Evolutionary conservation across 1,140 invertebrate species (phyloP).

Genomic region (Drosophila varians): DNA sequence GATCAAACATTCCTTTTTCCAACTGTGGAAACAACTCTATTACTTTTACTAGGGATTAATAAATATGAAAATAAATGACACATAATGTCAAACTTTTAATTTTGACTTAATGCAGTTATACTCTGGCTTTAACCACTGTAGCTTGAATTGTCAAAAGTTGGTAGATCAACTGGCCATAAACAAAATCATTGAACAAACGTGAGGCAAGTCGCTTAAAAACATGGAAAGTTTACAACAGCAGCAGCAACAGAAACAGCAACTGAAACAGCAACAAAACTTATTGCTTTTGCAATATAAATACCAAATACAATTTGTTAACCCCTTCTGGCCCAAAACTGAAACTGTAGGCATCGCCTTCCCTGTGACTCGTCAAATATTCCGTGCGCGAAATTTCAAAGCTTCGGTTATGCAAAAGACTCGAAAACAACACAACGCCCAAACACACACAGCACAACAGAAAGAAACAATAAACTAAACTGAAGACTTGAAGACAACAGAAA

Average conservation of each 20-base stretch:
- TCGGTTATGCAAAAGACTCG: constrained; percentile 65
- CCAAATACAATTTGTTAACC: constrained; percentile 52
- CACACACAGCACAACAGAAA: constrained; percentile 21
- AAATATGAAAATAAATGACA: too few species aligned
- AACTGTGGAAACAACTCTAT: too few species aligned
- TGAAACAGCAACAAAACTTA: constrained; percentile 28
- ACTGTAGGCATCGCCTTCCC: background rate
- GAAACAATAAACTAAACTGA: constrained; percentile 22
- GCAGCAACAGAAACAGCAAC: constrained; percentile 16
- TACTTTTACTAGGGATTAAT: too few species aligned
- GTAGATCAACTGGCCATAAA: constrained; percentile 42
- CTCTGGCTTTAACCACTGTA: background rate
- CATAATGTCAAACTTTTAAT: background rate
- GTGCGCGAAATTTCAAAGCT: constrained; percentile 63
- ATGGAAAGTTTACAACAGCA: constrained; percentile 67
- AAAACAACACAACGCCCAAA: constrained; percentile 13
- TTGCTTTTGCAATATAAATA: constrained; percentile 64
- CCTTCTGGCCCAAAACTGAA: constrained; percentile 28
- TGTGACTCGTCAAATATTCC: constrained; percentile 74
- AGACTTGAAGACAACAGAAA: constrained; percentile 11
- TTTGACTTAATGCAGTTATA: background rate
- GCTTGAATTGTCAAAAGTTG: constrained; percentile 19
- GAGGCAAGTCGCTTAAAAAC: constrained; percentile 43
- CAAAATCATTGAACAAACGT: constrained; percentile 47
- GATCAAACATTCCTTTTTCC: too few species aligned